A percentile compares a stretch with the other conserved stretches of the same genome.
Evolutionary conservation across 2,888 invertebrate species (phyloP).

Genomic region (Clanis bilineata): DNA sequence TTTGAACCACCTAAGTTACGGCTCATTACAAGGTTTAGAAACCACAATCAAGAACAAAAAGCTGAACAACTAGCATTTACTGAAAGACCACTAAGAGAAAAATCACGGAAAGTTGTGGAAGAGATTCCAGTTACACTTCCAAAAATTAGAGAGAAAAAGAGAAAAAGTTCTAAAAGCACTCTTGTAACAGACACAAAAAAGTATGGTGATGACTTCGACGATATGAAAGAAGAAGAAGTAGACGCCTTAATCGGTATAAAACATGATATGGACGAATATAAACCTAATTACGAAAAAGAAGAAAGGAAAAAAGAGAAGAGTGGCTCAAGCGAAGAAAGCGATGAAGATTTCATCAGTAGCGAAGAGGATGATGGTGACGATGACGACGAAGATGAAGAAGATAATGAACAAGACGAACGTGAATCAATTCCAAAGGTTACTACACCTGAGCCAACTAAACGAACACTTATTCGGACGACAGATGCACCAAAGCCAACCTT

Average conservation of each 20-base stretch:
- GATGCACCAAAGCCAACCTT: conserved; percentile 53
- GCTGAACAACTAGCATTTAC: conserved; percentile 23
- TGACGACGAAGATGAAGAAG: conserved; percentile 33
- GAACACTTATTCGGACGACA: conserved; percentile 59
- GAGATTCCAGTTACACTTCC: conserved; percentile 34
- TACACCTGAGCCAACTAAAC: conserved; percentile 61
- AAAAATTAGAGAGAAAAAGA: conserved; percentile 69
- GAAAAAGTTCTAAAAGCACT: conserved; percentile 66
- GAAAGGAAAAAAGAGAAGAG: conserved; percentile 27
- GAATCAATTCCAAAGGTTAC: conserved; percentile 31
- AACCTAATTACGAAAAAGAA: conserved; percentile 65
- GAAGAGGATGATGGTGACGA: conserved; percentile 36
- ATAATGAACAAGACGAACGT: conserved; percentile 31
- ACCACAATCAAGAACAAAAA: conserved; percentile 38
- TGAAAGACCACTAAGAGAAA: conserved; percentile 17
- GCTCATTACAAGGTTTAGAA: conserved; percentile 61
- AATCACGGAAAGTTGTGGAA: conserved; percentile 24
- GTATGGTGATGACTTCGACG: conserved; percentile 63
- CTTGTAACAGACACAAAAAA: conserved; percentile 70
- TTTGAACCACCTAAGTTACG: conserved; percentile 46
- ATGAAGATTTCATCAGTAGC: conserved; percentile 27
- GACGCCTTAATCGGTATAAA: conserved; percentile 66
- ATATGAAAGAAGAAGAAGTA: conserved; percentile 61
- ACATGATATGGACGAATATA: conserved; percentile 65
- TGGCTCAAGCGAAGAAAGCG: conserved; percentile 31